These are phyloP conservation scores for Nasalis larvatus DNA, from an alignment of 2,113 vertebrate genomes.

Conservation along the genomic window DNA sequence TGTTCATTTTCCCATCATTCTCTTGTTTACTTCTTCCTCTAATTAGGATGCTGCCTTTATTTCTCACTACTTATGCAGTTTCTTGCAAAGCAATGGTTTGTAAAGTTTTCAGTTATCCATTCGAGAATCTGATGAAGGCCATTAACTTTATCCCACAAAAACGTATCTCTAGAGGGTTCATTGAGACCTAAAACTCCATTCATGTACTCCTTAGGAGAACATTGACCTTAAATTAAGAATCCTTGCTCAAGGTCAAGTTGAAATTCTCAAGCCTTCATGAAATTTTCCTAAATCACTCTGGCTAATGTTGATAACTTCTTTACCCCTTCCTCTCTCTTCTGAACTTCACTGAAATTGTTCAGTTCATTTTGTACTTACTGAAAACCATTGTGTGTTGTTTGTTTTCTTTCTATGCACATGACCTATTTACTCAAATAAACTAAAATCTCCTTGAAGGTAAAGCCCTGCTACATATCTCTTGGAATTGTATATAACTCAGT, in stretches of 20 bases:
- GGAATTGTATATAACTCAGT: neutral
- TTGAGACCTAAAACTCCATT: neutral
- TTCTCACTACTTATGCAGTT: neutral
- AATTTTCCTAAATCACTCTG: neutral
- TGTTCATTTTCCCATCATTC: neutral
- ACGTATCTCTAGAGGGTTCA: neutral
- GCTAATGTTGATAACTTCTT: neutral
- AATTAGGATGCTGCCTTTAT: neutral
- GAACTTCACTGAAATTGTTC: neutral
- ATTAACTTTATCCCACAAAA: neutral
- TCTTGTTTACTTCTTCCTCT: neutral
- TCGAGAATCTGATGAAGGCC: neutral
- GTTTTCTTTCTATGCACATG: neutral
- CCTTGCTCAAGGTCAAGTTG: neutral
- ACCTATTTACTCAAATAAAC: neutral
- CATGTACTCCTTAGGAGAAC: neutral
- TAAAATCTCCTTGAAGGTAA: neutral
- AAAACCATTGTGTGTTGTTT: neutral
- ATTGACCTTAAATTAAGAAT: neutral
- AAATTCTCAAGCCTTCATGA: neutral
- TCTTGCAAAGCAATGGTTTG: neutral
- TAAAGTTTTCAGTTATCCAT: neutral
- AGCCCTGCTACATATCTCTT: neutral
- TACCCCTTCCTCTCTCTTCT: neutral
- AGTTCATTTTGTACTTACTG: neutral